These are phyloP conservation scores for Colistium nudipinnis DNA, from an alignment of 2,113 vertebrate genomes.

Conservation along the genomic window DNA sequence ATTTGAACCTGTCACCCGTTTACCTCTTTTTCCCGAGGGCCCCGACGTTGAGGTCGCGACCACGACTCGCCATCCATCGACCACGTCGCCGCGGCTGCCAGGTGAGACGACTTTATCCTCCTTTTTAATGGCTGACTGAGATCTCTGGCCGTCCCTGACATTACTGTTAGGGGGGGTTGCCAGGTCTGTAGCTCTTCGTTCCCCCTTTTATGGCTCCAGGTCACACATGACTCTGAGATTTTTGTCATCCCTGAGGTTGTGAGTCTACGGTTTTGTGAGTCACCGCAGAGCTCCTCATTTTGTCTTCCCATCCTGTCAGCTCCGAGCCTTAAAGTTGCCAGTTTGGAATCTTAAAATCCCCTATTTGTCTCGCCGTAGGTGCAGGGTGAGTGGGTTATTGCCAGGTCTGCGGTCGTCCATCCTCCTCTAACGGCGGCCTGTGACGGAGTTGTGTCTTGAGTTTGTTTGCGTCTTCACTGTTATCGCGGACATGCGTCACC, in stretches of 20 bases:
- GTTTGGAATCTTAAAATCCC: constrained; percentile 30
- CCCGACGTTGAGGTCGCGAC: constrained; percentile 53
- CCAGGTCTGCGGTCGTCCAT: constrained; percentile 36
- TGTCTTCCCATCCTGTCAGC: constrained; percentile 40
- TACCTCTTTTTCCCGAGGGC: constrained; percentile 20
- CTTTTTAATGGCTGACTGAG: constrained; percentile 47
- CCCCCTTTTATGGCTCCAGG: constrained; percentile 35
- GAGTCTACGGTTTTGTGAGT: constrained; percentile 42
- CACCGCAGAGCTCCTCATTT: constrained; percentile 37
- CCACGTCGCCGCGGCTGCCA: constrained; percentile 21
- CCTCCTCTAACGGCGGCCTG: constrained; percentile 39
- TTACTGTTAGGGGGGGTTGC: constrained; percentile 14
- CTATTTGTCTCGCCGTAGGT: constrained; percentile 11
- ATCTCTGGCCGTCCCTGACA: constrained; percentile 1
- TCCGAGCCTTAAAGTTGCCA: constrained; percentile 17
- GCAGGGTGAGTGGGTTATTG: constrained; percentile 34
- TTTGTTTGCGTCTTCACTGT: constrained; percentile 4
- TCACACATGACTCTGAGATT: constrained; percentile 41
- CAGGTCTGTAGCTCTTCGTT: constrained; percentile 27
- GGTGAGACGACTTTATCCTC: constrained; percentile 27
- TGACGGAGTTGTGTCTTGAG: constrained; percentile 43
- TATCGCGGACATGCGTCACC: constrained; percentile 5
- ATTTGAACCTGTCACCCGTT: not conserved
- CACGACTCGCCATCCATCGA: constrained; percentile 29
- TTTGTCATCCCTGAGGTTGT: constrained; percentile 31